Percentiles rank a stretch among this genome's conserved stretches.
Conservation (phyloP, 1,140 invertebrate species). For the Brachionus asplanchnoidis region DNA sequence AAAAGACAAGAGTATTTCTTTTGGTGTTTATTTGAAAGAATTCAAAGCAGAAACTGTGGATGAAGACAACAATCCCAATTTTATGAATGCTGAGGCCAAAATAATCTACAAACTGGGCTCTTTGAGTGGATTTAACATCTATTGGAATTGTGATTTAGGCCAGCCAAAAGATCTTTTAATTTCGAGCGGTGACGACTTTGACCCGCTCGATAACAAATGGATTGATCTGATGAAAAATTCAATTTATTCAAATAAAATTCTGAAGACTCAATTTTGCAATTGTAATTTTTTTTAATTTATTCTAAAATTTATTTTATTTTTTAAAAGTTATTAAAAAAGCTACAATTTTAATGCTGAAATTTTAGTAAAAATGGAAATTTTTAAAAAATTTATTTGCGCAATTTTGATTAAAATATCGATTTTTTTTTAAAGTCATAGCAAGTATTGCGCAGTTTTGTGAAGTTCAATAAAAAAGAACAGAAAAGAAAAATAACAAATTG, state of each 20-base stretch:
- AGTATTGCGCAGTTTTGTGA: no score
- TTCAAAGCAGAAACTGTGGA: constrained; percentile 38
- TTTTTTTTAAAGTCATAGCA: no score
- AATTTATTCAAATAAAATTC: not conserved
- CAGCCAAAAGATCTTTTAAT: not conserved
- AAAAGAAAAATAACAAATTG: no score
- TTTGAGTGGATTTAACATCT: constrained; percentile 26
- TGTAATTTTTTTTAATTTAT: not conserved
- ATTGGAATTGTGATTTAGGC: constrained; percentile 38
- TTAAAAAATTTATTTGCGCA: no score
- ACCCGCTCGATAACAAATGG: not conserved
- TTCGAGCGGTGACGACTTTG: not conserved
- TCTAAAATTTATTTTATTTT: no score
- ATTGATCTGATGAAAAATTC: not conserved
- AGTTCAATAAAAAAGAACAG: no score
- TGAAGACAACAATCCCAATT: constrained; percentile 12
- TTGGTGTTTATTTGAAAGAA: constrained; percentile 39
- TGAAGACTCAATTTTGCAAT: not conserved
- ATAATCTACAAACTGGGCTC: constrained; percentile 39
- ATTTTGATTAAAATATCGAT: no score
- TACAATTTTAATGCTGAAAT: no score
- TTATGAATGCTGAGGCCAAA: constrained; percentile 28
- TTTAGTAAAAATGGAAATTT: no score
- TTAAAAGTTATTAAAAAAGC: no score
- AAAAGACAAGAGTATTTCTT: not conserved